Conservation (phyloP, 2,113 vertebrate genomes). For the Ifrita kowaldi region DNA sequence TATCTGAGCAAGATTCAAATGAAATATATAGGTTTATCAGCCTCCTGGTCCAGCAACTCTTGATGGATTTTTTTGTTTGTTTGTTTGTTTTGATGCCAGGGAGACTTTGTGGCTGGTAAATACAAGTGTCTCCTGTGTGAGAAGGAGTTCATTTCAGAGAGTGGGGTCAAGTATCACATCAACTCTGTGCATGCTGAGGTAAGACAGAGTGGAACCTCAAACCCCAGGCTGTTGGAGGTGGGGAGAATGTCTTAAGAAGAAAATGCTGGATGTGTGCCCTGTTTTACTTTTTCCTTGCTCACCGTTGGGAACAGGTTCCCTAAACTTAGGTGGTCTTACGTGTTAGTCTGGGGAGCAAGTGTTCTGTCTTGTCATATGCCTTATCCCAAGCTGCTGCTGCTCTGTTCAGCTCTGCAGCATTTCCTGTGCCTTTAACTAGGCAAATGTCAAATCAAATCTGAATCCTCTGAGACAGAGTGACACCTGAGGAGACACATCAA, state of each 20-base stretch:
- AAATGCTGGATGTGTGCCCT: neutral
- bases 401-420: neutral
- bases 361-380: neutral
- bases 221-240: neutral
- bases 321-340: neutral
- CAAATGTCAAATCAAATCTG: neutral
- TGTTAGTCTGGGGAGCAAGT: neutral
- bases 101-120: constrained; percentile 90
- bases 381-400: neutral
- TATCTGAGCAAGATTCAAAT: neutral
- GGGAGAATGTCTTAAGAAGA: neutral
- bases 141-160: constrained; percentile 93
- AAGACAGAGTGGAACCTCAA: neutral
- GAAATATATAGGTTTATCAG: neutral
- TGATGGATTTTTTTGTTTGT: neutral
- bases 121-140: constrained; percentile 91
- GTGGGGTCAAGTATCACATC: constrained; percentile 97
- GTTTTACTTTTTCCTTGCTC: neutral
- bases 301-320: neutral
- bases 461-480: neutral
- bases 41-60: neutral
- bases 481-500: neutral
- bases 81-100: constrained; percentile 71
- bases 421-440: neutral
- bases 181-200: constrained; percentile 93